phyloP scores from a whole-genome alignment of 1,140 invertebrate genomes.

The Euura saliciscinereae region DNA sequence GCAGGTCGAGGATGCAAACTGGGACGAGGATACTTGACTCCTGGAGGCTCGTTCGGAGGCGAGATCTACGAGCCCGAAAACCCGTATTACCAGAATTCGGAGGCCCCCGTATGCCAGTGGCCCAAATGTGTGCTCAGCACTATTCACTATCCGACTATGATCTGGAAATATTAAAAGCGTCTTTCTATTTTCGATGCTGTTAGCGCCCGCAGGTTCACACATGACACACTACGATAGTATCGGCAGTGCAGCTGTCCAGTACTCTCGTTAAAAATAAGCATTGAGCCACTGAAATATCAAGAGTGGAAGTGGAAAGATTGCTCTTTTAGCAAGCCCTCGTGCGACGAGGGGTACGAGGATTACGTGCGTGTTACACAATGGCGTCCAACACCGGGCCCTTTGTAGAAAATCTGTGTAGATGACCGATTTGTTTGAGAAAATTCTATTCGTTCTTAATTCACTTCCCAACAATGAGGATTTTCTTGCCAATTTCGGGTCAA shows the following conservation, averaged over 20 bases:
- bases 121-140: background rate
- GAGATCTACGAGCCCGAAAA: background rate
- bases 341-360: background rate
- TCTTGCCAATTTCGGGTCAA: background rate
- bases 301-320: background rate
- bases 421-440: background rate
- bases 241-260: background rate
- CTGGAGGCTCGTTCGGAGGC: background rate
- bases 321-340: background rate
- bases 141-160: background rate
- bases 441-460: background rate
- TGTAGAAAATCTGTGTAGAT: background rate
- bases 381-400: background rate
- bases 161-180: background rate
- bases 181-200: background rate
- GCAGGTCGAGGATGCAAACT: background rate
- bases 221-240: background rate
- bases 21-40: background rate
- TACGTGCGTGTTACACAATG: constrained; percentile 1
- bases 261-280: background rate
- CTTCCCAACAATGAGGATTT: background rate
- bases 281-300: background rate
- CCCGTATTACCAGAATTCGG: background rate
- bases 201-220: background rate
- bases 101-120: background rate